Base-by-base conservation (phyloP, 2,888 invertebrate species). In the Drosophila tripunctata region DNA sequence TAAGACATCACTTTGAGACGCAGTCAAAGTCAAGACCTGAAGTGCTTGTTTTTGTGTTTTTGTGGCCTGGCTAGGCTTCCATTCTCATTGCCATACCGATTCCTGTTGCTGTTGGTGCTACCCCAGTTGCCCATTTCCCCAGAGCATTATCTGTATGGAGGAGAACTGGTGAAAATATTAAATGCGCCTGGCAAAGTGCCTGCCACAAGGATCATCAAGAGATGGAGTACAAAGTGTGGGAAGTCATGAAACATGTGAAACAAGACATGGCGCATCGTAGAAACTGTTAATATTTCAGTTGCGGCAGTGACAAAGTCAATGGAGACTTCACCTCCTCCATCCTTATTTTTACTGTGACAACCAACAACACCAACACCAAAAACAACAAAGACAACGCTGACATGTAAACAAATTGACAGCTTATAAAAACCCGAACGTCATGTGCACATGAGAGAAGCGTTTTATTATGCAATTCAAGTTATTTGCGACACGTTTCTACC, bases 321-420 rank as follows among this genome's bases (percentile, higher is more conserved):
- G 40, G 30, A 24, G 19, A 22, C 17, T 24, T 24, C 67, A 45
- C 45, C 50, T 48, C 41, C 65, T 73, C 66, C 47, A 65, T 27
- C 22, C 22, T 4, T 21, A 21, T 4, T 21, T 2, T 22, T 22
- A 2, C 22, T 21, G 54, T 44, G 22, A 31, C 38, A 50, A 43
- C 70, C 65, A 40, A 27, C 27, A n/a, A 10, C 57, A 38, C 8
- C 44, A 30, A 15, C 48, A 21, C 2, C 21, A 22, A 6, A 22
- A 41, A 31, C 12, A 38, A n/a, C 30, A 45, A 45, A 21, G 44
- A 24, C 45, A 60, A 68, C 60, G 67, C 62, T 56, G 71, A 70
- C 67, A 78, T 75, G 81, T 81, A 81, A 82, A 83, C 82, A 87
- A 88, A 88, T 89, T 89, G 89, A 88, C 88, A 88, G 89, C 87